Conservation (phyloP, 2,113 vertebrate genomes). For the Centropus bengalensis region DNA sequence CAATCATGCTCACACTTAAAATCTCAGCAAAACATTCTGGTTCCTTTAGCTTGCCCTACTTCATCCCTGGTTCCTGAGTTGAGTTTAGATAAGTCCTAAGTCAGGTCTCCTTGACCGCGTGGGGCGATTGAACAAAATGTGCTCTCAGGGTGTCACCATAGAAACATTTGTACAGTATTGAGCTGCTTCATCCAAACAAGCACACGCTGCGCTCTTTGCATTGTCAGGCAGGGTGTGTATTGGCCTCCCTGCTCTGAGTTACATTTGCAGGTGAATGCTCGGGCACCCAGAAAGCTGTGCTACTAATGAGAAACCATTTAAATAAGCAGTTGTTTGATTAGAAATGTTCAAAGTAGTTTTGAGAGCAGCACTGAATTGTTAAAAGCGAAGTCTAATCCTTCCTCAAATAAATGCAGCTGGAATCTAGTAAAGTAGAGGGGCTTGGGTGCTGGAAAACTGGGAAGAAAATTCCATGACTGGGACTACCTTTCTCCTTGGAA, state of each 20-base stretch:
- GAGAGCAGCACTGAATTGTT: neutral
- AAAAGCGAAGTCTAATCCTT: neutral
- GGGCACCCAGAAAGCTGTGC: neutral
- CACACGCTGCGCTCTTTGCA: neutral
- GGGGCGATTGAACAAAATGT: conserved; percentile 17
- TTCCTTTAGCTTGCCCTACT: neutral
- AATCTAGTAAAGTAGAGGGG: neutral
- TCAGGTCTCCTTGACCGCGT: neutral
- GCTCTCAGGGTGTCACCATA: neutral
- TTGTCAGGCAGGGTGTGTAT: neutral
- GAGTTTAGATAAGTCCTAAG: neutral
- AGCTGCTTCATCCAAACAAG: neutral
- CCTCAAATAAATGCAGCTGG: neutral
- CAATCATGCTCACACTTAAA: neutral
- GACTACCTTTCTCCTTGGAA: neutral
- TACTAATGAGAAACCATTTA: neutral
- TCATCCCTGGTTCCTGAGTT: neutral
- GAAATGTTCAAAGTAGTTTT: neutral
- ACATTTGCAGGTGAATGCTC: neutral
- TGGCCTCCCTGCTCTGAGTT: neutral
- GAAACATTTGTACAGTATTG: neutral
- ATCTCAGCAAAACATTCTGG: neutral
- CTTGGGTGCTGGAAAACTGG: neutral
- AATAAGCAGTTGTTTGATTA: neutral
- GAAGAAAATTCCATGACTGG: neutral